These are phyloP conservation scores for Grus americana DNA, from an alignment of 2,113 vertebrate genomes.

Conservation along the genomic window DNA sequence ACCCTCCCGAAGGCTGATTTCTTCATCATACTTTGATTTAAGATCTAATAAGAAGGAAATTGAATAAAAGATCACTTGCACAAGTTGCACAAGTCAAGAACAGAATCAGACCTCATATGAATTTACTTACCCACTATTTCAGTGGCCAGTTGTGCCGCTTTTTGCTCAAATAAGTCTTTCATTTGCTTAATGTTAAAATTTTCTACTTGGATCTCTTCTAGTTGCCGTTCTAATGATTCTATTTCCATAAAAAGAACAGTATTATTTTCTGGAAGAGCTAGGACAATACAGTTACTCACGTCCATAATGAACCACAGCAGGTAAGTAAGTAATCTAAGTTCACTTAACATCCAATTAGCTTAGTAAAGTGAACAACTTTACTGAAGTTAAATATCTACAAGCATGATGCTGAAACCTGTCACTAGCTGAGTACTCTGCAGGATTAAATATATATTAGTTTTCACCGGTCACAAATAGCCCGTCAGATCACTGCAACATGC, in stretches of 20 bases:
- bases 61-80: not conserved
- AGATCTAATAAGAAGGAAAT: constrained; percentile 78
- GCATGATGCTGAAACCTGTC: not conserved
- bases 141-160: constrained; percentile 94
- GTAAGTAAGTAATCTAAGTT: not conserved
- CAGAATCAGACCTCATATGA: not conserved
- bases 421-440: not conserved
- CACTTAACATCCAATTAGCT: not conserved
- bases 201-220: constrained; percentile 93
- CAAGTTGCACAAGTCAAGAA: not conserved
- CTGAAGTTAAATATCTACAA: not conserved
- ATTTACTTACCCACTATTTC: constrained; percentile 92
- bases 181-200: constrained; percentile 99
- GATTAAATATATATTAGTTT: not conserved
- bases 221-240: constrained; percentile 84
- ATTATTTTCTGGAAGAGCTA: constrained; percentile 19
- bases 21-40: constrained; percentile 95
- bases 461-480: not conserved
- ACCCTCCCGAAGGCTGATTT: constrained; percentile 86
- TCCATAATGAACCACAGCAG: not conserved
- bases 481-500: not conserved
- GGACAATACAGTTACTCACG: not conserved
- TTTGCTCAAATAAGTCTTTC: constrained; percentile 99
- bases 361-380: not conserved
- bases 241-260: constrained; percentile 73